A percentile compares a stretch with the other conserved stretches of the same genome.
phyloP scores from a whole-genome alignment of 2,888 invertebrate genomes.

The Ophioninae sp. region DNA sequence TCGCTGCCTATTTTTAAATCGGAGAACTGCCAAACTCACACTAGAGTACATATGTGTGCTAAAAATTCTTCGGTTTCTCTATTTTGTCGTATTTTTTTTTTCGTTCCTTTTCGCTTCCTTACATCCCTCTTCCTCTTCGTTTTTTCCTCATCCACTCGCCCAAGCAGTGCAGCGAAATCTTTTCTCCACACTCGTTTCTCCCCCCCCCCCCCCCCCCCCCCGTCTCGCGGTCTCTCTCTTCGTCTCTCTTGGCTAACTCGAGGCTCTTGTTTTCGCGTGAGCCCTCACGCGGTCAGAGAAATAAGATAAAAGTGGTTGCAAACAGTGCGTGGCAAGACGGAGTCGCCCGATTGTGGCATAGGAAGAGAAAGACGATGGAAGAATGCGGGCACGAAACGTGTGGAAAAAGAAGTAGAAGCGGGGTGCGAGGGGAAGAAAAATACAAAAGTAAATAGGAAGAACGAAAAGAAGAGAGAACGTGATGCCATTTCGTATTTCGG shows the following conservation, averaged over 20 bases:
- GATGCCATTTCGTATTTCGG: not conserved
- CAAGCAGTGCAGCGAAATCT: slow-evolving; percentile 51
- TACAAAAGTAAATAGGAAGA: slow-evolving; percentile 23
- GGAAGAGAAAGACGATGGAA: slow-evolving; percentile 60
- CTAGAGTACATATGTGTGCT: not conserved
- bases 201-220: slow-evolving; percentile 3
- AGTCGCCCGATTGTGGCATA: slow-evolving; percentile 44
- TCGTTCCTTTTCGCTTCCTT: slow-evolving; percentile 56
- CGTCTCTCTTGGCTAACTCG: slow-evolving; percentile 16
- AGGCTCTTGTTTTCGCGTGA: slow-evolving; percentile 41
- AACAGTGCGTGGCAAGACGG: slow-evolving; percentile 55
- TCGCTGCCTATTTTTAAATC: slow-evolving; percentile 56
- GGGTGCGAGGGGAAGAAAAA: slow-evolving; percentile 44
- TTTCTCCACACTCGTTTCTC: slow-evolving; percentile 30
- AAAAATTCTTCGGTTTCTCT: slow-evolving; percentile 46
- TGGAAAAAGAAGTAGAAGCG: slow-evolving; percentile 39
- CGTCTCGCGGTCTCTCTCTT: slow-evolving; percentile 13
- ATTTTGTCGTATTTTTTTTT: slow-evolving; percentile 58
- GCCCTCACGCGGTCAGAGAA: slow-evolving; percentile 55
- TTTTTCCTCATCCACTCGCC: slow-evolving; percentile 42
- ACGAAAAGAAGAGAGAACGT: slow-evolving; percentile 24
- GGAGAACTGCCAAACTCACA: slow-evolving; percentile 46
- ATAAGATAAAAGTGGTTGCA: slow-evolving; percentile 57
- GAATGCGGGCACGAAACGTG: slow-evolving; percentile 53
- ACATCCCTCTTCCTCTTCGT: slow-evolving; percentile 56